Evolutionary conservation across 1,140 invertebrate genomes (phyloP).

Genomic region (Macrosteles quadrilineatus): DNA sequence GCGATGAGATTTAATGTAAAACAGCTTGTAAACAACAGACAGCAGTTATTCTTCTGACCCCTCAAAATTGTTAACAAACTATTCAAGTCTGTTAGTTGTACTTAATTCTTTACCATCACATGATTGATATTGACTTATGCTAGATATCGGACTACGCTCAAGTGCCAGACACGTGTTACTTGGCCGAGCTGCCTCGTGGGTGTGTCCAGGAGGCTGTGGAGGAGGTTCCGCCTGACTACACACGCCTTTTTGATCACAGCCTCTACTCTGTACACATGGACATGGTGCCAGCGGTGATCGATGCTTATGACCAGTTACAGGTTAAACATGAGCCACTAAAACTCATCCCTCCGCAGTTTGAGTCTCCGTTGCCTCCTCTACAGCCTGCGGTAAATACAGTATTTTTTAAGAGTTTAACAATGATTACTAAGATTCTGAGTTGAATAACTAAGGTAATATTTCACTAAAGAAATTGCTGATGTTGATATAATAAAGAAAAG

Average conservation of each 20-base stretch:
- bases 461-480: too few species aligned
- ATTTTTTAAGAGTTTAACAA: too few species aligned
- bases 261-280: slow-evolving; percentile 87
- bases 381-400: slow-evolving; percentile 80
- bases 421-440: too few species aligned
- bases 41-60: too few species aligned
- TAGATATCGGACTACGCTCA: slow-evolving; percentile 90
- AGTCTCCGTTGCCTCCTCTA: slow-evolving; percentile 91
- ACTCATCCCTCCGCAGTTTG: slow-evolving; percentile 95
- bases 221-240: slow-evolving; percentile 76
- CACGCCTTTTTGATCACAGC: slow-evolving; percentile 81
- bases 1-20: too few species aligned
- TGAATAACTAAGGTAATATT: too few species aligned
- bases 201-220: slow-evolving; percentile 82
- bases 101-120: too few species aligned
- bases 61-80: too few species aligned
- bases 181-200: slow-evolving; percentile 80
- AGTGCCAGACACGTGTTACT: slow-evolving; percentile 83
- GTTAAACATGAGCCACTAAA: slow-evolving; percentile 91
- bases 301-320: slow-evolving; percentile 81
- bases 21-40: too few species aligned
- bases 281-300: slow-evolving; percentile 81
- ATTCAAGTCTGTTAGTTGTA: too few species aligned
- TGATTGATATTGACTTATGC: too few species aligned
- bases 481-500: too few species aligned